Evolutionary conservation across 2,888 invertebrate species (phyloP).

Genomic region (Noctua pronuba): DNA sequence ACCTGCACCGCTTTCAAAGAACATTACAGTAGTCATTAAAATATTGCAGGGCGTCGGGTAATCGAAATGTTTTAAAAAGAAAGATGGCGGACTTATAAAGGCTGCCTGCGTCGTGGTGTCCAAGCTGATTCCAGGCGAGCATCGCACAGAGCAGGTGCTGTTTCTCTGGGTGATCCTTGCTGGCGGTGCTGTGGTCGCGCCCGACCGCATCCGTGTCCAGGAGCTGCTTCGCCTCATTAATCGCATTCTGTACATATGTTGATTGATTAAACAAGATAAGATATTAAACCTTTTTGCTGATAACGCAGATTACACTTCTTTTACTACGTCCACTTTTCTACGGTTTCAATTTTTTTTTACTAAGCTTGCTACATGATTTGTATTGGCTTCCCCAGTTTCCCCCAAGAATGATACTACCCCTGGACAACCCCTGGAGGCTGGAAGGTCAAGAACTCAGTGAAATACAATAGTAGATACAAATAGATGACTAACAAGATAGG

Average conservation of each 20-base stretch:
- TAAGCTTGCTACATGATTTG: neutral
- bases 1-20: slow-evolving; percentile 69
- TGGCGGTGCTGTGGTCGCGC: slow-evolving; percentile 64
- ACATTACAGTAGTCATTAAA: slow-evolving; percentile 18
- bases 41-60: slow-evolving; percentile 7
- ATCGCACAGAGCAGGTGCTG: slow-evolving; percentile 82
- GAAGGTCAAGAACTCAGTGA: neutral
- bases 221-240: slow-evolving; percentile 71
- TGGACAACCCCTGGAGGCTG: too few relatives aligned
- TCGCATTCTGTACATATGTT: slow-evolving; percentile 66
- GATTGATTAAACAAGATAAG: slow-evolving; percentile 7
- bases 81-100: slow-evolving; percentile 76
- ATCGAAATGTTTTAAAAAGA: neutral
- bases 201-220: slow-evolving; percentile 69
- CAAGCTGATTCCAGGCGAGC: slow-evolving; percentile 86
- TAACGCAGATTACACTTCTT: neutral
- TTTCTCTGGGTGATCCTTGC: slow-evolving; percentile 73
- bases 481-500: neutral
- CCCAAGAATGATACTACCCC: neutral
- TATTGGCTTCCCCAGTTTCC: neutral
- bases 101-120: slow-evolving; percentile 78
- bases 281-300: neutral
- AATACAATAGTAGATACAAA: neutral
- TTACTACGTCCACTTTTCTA: neutral
- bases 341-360: neutral